A percentile compares a stretch with the other conserved stretches of the same genome.
Evolutionary conservation across 2,888 invertebrate species (phyloP).

Genomic region (Drosophila paranaensis): DNA sequence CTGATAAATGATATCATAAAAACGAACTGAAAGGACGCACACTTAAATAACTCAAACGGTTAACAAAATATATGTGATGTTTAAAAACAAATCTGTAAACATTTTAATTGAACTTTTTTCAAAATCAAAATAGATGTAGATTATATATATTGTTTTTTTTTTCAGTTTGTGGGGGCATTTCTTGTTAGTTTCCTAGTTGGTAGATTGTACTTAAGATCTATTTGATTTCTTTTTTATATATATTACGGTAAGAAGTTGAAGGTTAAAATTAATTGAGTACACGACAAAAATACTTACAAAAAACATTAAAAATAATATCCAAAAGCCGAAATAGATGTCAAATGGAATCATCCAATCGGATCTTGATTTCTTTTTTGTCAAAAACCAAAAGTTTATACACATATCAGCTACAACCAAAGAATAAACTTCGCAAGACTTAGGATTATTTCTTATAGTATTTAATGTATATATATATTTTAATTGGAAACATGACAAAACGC

Average conservation of each 20-base stretch:
- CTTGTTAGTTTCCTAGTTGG: constrained; percentile 64
- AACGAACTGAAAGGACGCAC: constrained; percentile 75
- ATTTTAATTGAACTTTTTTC: constrained; percentile 58
- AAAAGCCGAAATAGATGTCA: constrained; percentile 18
- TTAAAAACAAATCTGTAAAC: constrained; percentile 55
- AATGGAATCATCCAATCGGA: constrained; percentile 21
- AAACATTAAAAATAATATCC: constrained; percentile 26
- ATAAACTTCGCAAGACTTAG: constrained; percentile 44
- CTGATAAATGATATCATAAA: constrained; percentile 60
- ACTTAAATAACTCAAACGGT: constrained; percentile 65
- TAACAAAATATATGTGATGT: constrained; percentile 65
- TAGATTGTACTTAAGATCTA: constrained; percentile 60
- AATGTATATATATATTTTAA: constrained; percentile 33
- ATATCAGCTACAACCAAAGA: constrained; percentile 75
- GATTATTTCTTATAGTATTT: constrained; percentile 41
- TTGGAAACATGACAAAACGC: constrained; percentile 65
- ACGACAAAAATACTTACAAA: constrained; percentile 63
- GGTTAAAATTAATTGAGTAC: constrained; percentile 37
- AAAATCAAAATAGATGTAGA: constrained; percentile 55
- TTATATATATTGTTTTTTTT: constrained; percentile 7
- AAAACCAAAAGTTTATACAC: constrained; percentile 51
- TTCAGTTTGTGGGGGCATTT: constrained; percentile 40
- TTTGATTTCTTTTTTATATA: constrained; percentile 37
- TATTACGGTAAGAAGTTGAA: constrained; percentile 44
- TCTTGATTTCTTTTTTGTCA: background rate